phyloP scores from a whole-genome alignment of 2,113 vertebrate species.

The Stomatorhinus ivindoensis region DNA sequence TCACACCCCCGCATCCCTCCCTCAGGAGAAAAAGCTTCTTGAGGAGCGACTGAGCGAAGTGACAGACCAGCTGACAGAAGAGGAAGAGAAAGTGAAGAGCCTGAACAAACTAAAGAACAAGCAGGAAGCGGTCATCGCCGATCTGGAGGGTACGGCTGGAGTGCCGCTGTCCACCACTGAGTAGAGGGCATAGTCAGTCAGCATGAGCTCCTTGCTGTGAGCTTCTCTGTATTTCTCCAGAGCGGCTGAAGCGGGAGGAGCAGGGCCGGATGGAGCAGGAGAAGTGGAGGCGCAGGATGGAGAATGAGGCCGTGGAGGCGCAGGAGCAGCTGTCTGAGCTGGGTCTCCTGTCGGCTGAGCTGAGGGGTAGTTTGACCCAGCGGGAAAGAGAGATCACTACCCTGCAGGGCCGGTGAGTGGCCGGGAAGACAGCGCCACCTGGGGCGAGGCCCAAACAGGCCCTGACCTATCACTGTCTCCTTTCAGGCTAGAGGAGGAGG shows the following conservation, averaged over 20 bases:
- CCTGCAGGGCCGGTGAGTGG: constrained; percentile 63
- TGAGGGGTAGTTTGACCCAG: constrained; percentile 66
- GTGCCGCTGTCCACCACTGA: too few relatives aligned
- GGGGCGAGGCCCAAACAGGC: not conserved
- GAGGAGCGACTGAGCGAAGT: constrained; percentile 78
- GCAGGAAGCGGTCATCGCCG: constrained; percentile 76
- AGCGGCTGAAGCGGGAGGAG: constrained; percentile 83
- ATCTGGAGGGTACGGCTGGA: constrained; percentile 68
- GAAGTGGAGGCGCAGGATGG: constrained; percentile 76
- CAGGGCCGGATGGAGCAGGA: constrained; percentile 81
- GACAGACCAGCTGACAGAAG: constrained; percentile 72
- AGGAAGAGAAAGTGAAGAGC: constrained; percentile 84
- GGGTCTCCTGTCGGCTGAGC: constrained; percentile 64
- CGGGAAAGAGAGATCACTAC: constrained; percentile 82
- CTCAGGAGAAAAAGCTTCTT: constrained; percentile 74
- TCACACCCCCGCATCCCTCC: not conserved
- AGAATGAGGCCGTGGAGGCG: constrained; percentile 71
- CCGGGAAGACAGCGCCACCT: not conserved
- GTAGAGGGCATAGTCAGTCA: not conserved
- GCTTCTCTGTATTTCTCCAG: constrained; percentile 39
- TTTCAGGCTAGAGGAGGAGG: constrained; percentile 74
- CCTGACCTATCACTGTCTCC: not conserved
- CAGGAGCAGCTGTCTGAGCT: constrained; percentile 80
- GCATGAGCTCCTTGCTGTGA: not conserved
- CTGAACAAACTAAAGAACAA: constrained; percentile 81